phyloP scores from a whole-genome alignment of 1,140 invertebrate genomes.

The Nephila pilipes region DNA sequence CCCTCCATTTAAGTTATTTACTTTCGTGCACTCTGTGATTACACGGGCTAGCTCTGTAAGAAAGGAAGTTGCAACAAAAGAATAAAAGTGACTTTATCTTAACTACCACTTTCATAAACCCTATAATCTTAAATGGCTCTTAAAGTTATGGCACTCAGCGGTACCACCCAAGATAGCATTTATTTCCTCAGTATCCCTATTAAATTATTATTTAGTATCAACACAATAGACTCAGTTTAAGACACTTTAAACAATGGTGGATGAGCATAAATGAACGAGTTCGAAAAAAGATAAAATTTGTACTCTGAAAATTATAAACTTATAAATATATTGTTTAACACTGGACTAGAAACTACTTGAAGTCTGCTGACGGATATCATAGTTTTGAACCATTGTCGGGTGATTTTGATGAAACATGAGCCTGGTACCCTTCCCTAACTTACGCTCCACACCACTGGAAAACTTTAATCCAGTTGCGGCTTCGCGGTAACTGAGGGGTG shows the following conservation, averaged over 20 bases:
- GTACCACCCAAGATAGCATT: background rate
- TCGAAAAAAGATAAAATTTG: no score
- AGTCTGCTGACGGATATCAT: no score
- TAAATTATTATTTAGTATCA: background rate
- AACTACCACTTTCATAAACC: background rate
- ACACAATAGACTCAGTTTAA: background rate
- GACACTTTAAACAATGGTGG: background rate
- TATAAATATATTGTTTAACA: no score
- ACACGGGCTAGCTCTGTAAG: background rate
- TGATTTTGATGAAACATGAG: no score
- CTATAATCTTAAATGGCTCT: background rate
- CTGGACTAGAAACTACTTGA: no score
- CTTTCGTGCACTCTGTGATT: background rate
- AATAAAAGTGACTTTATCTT: background rate
- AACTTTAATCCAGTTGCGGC: no score
- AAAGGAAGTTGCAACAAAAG: conserved; percentile 2
- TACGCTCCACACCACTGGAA: no score
- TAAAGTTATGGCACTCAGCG: background rate
- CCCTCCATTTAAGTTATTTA: background rate
- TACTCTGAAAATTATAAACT: no score
- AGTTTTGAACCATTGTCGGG: no score
- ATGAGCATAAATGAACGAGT: no score
- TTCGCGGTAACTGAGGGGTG: no score
- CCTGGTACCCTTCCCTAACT: no score
- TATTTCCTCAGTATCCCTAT: background rate